phyloP scores from a whole-genome alignment of 2,888 invertebrate genomes.

The Spilarctia lutea region DNA sequence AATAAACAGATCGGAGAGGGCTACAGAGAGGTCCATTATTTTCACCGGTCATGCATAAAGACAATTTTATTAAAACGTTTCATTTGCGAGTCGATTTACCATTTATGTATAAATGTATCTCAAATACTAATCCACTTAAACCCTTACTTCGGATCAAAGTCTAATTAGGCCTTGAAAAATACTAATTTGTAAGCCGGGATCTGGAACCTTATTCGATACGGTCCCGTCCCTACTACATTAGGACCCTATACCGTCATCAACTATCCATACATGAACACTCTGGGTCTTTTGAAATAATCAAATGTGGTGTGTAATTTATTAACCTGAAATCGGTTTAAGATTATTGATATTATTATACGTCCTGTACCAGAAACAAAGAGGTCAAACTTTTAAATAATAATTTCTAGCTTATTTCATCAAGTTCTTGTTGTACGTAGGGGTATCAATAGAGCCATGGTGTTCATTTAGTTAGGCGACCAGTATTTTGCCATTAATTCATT shows the following conservation, averaged over 20 bases:
- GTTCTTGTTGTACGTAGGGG: not conserved
- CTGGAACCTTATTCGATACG: conserved; percentile 4
- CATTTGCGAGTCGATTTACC: not conserved
- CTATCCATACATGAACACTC: conserved; percentile 15
- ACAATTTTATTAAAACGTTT: not conserved
- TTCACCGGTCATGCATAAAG: not conserved
- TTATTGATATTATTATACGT: not conserved
- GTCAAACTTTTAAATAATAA: not conserved
- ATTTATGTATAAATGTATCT: conserved; percentile 9
- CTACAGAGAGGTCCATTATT: not conserved
- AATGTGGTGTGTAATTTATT: conserved; percentile 12
- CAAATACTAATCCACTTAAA: conserved; percentile 15
- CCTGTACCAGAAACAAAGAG: not conserved
- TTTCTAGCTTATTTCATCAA: not conserved
- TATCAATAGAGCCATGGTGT: no score
- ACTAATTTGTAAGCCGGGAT: conserved; percentile 16
- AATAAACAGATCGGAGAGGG: not conserved
- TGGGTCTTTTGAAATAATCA: conserved; percentile 8
- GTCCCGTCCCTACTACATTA: conserved; percentile 15
- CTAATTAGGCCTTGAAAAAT: conserved; percentile 24
- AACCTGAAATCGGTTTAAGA: not conserved
- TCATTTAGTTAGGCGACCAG: no score
- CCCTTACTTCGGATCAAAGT: conserved; percentile 9
- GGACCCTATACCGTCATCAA: conserved; percentile 21
- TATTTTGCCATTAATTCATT: no score